Conservation (phyloP, 2,888 invertebrate genomes). For the Malthinus seriepunctatus region DNA sequence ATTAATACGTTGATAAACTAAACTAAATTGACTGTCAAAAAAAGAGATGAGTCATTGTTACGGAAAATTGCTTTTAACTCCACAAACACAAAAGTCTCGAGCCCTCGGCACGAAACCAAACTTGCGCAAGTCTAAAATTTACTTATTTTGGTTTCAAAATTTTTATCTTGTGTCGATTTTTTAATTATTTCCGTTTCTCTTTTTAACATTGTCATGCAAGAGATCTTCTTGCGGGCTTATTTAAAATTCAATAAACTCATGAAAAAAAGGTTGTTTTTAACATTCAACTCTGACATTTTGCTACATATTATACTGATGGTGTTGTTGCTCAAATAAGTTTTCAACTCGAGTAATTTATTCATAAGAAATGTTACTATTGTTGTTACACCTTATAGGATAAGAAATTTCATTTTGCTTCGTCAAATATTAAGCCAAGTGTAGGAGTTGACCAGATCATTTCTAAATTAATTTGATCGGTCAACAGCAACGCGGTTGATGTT, state of each 20-base stretch:
- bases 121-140: neutral
- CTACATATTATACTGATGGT: conserved; percentile 33
- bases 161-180: neutral
- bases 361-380: neutral
- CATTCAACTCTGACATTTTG: conserved; percentile 30
- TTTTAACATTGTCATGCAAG: conserved; percentile 34
- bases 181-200: neutral
- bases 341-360: neutral
- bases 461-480: no score
- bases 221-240: conserved; percentile 21
- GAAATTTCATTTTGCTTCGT: conserved; percentile 8
- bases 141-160: neutral
- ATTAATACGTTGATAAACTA: conserved; percentile 36
- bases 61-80: conserved; percentile 37
- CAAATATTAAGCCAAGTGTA: conserved; percentile 9
- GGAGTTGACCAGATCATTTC: no score
- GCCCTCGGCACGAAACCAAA: neutral
- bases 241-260: conserved; percentile 33
- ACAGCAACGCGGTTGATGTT: no score
- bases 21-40: conserved; percentile 38
- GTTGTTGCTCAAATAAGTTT: conserved; percentile 10
- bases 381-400: no score
- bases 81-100: neutral
- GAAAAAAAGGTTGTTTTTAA: conserved; percentile 26
- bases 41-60: conserved; percentile 35